phyloP scores from a whole-genome alignment of 2,113 vertebrate species.

The Turdus rufiventris region DNA sequence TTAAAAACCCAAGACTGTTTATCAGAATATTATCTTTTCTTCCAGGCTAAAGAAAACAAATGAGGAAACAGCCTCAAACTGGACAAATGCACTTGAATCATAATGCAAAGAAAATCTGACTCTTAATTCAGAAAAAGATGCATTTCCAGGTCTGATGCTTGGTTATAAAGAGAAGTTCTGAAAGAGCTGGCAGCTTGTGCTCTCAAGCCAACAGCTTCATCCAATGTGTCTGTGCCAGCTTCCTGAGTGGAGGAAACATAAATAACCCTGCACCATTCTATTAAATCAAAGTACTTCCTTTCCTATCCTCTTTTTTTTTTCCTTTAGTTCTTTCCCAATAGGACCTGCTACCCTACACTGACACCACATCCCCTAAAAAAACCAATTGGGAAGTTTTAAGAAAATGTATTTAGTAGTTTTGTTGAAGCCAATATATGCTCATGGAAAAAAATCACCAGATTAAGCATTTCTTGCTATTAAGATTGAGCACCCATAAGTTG shows the following conservation, averaged over 20 bases:
- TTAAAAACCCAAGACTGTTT: not conserved
- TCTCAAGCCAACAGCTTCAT: not conserved
- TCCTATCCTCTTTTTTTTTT: not conserved
- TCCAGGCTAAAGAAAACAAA: not conserved
- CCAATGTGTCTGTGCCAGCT: rapidly evolving
- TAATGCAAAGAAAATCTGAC: not conserved
- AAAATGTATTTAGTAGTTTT: not conserved
- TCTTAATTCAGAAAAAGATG: not conserved
- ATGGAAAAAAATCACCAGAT: slow-evolving; percentile 3
- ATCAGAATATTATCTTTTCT: not conserved
- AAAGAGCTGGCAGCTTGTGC: not conserved
- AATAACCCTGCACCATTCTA: not conserved
- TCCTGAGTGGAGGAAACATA: not conserved
- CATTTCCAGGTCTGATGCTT: not conserved
- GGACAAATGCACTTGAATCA: not conserved
- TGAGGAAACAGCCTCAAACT: not conserved
- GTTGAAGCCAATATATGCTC: not conserved
- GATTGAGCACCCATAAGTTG: not conserved
- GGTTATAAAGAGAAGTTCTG: not conserved
- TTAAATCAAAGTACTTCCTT: not conserved
- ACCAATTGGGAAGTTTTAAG: not conserved
- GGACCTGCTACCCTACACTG: not conserved
- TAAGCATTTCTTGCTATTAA: slow-evolving; percentile 5
- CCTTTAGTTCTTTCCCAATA: not conserved
- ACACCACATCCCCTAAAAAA: not conserved